A percentile compares a stretch with the other conserved stretches of the same genome.
Conservation (phyloP, 2,113 vertebrate species). For the Oncorhynchus clarkii region DNA sequence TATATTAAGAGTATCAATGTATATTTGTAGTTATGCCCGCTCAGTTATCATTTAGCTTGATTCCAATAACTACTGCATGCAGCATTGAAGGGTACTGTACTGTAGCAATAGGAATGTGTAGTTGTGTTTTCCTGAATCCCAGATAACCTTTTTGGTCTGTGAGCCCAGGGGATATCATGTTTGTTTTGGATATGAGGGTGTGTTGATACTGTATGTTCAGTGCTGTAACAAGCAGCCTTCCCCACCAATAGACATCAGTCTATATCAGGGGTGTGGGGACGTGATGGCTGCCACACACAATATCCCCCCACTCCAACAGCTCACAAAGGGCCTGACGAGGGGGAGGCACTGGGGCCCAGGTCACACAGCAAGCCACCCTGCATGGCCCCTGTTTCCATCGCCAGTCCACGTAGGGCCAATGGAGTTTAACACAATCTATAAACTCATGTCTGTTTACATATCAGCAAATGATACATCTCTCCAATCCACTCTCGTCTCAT, state of each 20-base stretch:
- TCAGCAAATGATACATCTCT: slow-evolving; percentile 80
- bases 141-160: neutral
- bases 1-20: no score
- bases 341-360: slow-evolving; percentile 38
- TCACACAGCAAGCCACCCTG: neutral
- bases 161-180: slow-evolving; percentile 37
- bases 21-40: no score
- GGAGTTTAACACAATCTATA: slow-evolving; percentile 83
- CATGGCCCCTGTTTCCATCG: slow-evolving; percentile 55
- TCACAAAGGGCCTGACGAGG: slow-evolving; percentile 15
- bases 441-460: slow-evolving; percentile 88
- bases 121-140: neutral
- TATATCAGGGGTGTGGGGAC: slow-evolving; percentile 19
- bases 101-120: neutral
- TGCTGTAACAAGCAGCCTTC: slow-evolving; percentile 43
- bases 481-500: slow-evolving; percentile 79
- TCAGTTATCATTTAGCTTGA: no score
- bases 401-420: slow-evolving; percentile 62
- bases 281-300: slow-evolving; percentile 12
- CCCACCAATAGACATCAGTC: slow-evolving; percentile 24
- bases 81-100: no score
- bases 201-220: slow-evolving; percentile 40
- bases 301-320: slow-evolving; percentile 9
- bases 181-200: slow-evolving; percentile 43
- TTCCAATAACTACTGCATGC: no score